Percentiles rank a stretch among this genome's conserved stretches.
phyloP scores from a whole-genome alignment of 2,113 vertebrate species.

The Tragelaphus scriptus region DNA sequence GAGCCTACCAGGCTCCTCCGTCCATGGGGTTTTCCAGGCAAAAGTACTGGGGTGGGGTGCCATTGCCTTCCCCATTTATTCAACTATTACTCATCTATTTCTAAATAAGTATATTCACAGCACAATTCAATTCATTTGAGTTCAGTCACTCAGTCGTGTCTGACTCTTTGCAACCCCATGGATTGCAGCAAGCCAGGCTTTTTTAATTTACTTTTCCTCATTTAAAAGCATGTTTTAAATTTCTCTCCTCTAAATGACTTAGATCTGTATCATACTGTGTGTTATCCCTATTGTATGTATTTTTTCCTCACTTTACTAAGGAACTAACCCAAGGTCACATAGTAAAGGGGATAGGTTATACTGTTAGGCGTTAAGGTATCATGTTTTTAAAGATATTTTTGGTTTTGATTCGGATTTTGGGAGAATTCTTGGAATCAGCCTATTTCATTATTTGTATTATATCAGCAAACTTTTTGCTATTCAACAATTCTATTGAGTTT shows the following conservation, averaged over 20 bases:
- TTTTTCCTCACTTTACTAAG: not conserved
- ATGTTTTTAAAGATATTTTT: not conserved
- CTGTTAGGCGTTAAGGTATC: not conserved
- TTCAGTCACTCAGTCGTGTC: not conserved
- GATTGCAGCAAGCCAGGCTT: not conserved
- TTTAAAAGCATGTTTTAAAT: not conserved
- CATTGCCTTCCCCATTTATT: not conserved
- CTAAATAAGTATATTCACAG: not conserved
- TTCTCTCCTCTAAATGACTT: not conserved
- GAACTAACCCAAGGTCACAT: not conserved
- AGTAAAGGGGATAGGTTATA: not conserved
- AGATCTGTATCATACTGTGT: not conserved
- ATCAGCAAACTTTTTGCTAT: not conserved
- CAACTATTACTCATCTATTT: not conserved
- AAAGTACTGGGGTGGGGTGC: too few relatives aligned
- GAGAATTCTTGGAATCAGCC: not conserved
- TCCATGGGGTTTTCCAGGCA: too few relatives aligned
- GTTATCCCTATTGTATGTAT: not conserved
- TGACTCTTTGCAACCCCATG: not conserved
- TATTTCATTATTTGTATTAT: not conserved
- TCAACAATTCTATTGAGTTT: not conserved
- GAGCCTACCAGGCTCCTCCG: too few relatives aligned
- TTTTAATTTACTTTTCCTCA: not conserved
- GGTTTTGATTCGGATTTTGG: not conserved
- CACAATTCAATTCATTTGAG: not conserved